These are phyloP conservation scores for Nephrotoma guestfalica DNA, from an alignment of 2,888 invertebrate genomes.

Conservation along the genomic window DNA sequence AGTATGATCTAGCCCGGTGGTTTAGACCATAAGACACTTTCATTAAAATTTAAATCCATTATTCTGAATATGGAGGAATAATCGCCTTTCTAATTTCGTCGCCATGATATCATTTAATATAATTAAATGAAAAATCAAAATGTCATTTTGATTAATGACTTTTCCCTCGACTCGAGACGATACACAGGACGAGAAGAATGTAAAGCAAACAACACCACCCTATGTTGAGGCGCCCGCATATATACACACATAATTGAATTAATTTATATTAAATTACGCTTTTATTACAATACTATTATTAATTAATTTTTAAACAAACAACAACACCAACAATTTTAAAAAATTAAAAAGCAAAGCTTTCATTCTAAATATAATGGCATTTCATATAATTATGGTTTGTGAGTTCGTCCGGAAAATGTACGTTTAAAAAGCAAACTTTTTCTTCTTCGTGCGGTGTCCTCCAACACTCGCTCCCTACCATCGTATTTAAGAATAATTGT, in stretches of 20 bases:
- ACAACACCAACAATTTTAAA: neutral
- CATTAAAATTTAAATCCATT: too few relatives aligned
- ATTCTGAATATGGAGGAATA: neutral
- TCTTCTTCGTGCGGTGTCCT: too few relatives aligned
- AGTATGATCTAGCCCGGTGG: too few relatives aligned
- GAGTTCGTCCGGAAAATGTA: neutral
- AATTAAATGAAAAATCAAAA: neutral
- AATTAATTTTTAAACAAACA: neutral
- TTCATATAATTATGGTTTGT: neutral
- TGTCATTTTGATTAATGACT: neutral
- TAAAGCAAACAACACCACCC: neutral
- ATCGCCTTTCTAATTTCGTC: neutral
- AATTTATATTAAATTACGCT: neutral
- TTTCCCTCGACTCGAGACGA: neutral
- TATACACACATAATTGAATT: neutral
- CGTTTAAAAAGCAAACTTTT: too few relatives aligned
- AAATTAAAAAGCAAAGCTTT: neutral
- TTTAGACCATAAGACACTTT: too few relatives aligned
- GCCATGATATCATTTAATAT: neutral
- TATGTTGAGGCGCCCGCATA: neutral
- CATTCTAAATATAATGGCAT: too few relatives aligned
- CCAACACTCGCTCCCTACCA: too few relatives aligned
- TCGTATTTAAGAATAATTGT: too few relatives aligned
- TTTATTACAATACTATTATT: neutral
- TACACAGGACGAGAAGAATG: neutral